Evolutionary conservation across 2,113 vertebrate genomes (phyloP), one percentile per base, ranked within the genome.

Genomic region (Heterotis niloticus): DNA sequence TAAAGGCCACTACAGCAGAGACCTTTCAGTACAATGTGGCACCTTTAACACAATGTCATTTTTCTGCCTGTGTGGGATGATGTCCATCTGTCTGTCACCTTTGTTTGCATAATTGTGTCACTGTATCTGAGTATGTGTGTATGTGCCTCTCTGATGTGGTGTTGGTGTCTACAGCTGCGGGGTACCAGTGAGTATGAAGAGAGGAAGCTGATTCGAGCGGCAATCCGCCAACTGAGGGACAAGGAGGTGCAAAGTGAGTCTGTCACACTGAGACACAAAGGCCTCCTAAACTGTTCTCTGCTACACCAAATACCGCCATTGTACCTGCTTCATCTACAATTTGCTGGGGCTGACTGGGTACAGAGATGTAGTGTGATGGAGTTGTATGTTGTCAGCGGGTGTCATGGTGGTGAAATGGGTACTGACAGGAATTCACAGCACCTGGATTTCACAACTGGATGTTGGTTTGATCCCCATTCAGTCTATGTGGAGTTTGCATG

Each of bases 201-300:
- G 80, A 94, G 96, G 78, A 97, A 96, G 86, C 83, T 98, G 82
- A 98, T 98, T 82, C 90, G 96, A 81, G 95, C 94, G 0, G 93
- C 95, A 80, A 98, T 98, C 86, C 92, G 95, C 82, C 94, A 94
- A 5, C 81, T 98, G 54, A 88, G 95, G 18, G 94, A 94, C 0
- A 90, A 95, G 80, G 95, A 96, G 78, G 93, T 94, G 0, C 93
- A 95, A 87, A 94, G 96, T 96, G 84, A 87, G 67, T 20, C 7
- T 17, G 10, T 62, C 51, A 0, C 18, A 9, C 9, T 5, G 73
- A 54, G 0, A 11, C 44, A 57, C 44, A 1, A 12, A 23, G 24
- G 20, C 44, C 9, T 62, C n/a, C n/a, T n/a, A n/a, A n/a, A 23
- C n/a, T 20, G 2, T 44, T 44, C 24, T 54, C 57, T 4, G 2